phyloP scores from a whole-genome alignment of 2,113 vertebrate species.

The Motacilla alba region DNA sequence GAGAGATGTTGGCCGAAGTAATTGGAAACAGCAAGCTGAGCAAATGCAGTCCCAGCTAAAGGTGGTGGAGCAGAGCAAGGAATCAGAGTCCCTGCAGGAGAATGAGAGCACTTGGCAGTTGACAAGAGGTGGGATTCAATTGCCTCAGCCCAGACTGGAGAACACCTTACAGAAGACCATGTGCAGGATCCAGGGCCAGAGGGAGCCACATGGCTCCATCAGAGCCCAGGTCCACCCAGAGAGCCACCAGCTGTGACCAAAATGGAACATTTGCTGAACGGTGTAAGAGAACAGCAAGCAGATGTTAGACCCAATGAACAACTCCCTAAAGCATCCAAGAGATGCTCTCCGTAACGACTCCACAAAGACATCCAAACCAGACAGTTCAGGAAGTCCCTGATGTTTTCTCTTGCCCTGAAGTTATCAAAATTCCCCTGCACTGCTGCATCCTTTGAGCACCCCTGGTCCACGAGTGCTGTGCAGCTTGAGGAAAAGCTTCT shows the following conservation, averaged over 20 bases:
- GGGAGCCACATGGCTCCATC: background rate
- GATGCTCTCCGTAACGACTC: no score
- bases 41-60: background rate
- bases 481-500: background rate
- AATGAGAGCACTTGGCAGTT: background rate
- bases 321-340: background rate
- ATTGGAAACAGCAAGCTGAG: background rate
- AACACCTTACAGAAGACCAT: background rate
- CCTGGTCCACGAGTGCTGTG: accelerated
- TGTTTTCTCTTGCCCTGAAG: background rate
- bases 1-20: background rate
- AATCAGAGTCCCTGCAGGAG: background rate
- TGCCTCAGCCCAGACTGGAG: background rate
- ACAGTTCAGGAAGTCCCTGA: background rate
- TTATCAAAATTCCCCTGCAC: no score
- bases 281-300: background rate
- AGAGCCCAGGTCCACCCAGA: background rate
- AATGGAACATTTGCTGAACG: background rate
- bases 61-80: background rate
- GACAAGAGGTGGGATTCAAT: background rate
- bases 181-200: background rate
- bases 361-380: background rate
- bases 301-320: background rate
- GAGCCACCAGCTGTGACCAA: background rate
- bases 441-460: background rate